A percentile compares a stretch with the other conserved stretches of the same genome.
Evolutionary conservation across 2,113 vertebrate species (phyloP).

Genomic region (Chinchilla lanigera): DNA sequence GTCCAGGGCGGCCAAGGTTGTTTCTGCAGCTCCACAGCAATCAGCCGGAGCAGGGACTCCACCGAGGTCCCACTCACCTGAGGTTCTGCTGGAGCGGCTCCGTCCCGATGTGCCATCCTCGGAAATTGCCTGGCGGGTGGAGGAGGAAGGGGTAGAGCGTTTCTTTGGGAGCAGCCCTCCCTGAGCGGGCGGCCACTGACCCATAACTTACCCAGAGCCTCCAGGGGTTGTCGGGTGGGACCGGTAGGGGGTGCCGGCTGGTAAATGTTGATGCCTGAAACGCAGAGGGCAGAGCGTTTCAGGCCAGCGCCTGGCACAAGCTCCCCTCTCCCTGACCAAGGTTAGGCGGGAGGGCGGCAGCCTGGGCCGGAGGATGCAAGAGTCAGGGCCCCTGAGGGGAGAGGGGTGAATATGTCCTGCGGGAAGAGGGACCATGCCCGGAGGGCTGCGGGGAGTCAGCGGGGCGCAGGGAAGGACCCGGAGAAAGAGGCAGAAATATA

Average conservation of each 20-base stretch:
- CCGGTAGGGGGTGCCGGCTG: constrained; percentile 73
- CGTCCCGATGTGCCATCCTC: constrained; percentile 84
- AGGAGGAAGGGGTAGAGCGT: neutral
- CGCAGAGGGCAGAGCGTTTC: neutral
- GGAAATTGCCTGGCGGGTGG: constrained; percentile 87
- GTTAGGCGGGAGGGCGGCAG: neutral
- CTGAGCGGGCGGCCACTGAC: accelerated
- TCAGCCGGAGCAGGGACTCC: too few relatives aligned
- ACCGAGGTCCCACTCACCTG: constrained; percentile 52
- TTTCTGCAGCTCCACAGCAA: neutral
- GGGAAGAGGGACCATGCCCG: accelerated
- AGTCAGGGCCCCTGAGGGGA: neutral
- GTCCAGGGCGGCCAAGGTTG: neutral
- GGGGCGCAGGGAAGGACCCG: neutral
- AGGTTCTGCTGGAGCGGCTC: constrained; percentile 85
- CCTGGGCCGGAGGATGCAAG: neutral
- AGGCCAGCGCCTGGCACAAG: neutral
- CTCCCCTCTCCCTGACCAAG: neutral
- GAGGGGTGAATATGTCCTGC: neutral
- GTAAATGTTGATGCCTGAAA: constrained; percentile 81
- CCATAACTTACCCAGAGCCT: constrained; percentile 73
- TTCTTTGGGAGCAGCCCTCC: accelerated
- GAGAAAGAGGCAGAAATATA: neutral
- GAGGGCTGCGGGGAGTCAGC: neutral
- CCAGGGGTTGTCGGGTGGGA: constrained; percentile 68